phyloP scores from a whole-genome alignment of 2,113 vertebrate genomes.

The Tachycineta bicolor region DNA sequence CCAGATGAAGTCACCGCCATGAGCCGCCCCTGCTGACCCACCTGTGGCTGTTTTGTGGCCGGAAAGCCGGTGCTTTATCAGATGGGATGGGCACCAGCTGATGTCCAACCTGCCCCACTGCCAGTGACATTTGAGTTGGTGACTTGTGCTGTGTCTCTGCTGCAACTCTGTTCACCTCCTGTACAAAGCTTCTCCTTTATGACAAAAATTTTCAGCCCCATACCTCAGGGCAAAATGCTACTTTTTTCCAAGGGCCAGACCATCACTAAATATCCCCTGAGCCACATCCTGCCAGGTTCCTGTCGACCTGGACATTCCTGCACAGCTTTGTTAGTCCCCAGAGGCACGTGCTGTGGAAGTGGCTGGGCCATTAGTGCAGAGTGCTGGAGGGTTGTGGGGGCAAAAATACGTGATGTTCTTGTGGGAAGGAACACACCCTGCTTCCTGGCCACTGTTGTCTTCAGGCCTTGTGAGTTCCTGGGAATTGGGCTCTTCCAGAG shows the following conservation, averaged over 20 bases:
- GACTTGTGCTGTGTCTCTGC: not conserved
- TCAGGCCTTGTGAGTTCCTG: rapidly evolving
- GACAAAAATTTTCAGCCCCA: not conserved
- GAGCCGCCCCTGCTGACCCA: rapidly evolving
- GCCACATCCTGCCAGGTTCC: not conserved
- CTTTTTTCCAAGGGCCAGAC: not conserved
- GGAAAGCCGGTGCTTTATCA: not conserved
- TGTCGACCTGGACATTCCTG: not conserved
- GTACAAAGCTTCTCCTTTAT: not conserved
- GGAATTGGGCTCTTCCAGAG: rapidly evolving
- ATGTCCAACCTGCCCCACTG: not conserved
- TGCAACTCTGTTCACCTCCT: not conserved
- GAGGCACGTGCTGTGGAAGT: not conserved
- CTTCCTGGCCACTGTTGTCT: not conserved
- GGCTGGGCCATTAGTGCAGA: not conserved
- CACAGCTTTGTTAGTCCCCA: not conserved
- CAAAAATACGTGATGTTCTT: not conserved
- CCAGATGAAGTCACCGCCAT: not conserved
- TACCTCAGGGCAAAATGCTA: not conserved
- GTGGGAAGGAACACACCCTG: not conserved
- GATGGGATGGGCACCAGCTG: not conserved
- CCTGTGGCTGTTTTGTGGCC: not conserved
- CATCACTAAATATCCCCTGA: not conserved
- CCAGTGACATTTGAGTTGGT: not conserved
- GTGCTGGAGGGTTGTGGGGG: not conserved